Evolutionary conservation across 2,113 vertebrate species (phyloP).

Genomic region (Callipepla californica): DNA sequence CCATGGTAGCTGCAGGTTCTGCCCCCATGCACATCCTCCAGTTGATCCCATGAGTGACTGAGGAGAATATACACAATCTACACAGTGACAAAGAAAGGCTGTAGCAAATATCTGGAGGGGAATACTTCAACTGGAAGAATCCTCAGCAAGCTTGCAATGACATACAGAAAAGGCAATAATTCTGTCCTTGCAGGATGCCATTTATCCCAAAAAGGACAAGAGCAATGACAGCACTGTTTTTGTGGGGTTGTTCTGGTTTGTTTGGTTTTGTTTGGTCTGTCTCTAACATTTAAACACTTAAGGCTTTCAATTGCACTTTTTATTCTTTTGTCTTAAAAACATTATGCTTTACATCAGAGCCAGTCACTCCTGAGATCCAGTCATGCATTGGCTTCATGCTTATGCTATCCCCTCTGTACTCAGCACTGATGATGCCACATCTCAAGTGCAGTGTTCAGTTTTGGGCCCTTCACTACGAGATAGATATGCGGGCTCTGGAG

Average conservation of each 20-base stretch:
- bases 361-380: not conserved
- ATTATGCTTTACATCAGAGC: not conserved
- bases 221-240: not conserved
- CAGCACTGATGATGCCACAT: too few species aligned
- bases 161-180: not conserved
- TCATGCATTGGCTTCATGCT: not conserved
- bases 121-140: not conserved
- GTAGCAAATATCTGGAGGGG: not conserved
- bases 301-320: not conserved
- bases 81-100: not conserved
- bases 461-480: too few species aligned
- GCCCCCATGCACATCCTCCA: not conserved
- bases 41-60: not conserved
- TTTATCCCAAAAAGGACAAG: not conserved
- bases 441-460: too few species aligned
- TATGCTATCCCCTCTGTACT: not conserved
- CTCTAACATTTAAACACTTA: not conserved
- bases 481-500: too few species aligned
- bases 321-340: not conserved
- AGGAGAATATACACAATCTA: not conserved
- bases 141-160: not conserved
- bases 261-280: not conserved
- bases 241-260: not conserved
- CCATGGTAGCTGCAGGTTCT: not conserved
- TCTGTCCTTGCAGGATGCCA: not conserved